Evolutionary conservation across 2,113 vertebrate genomes (phyloP).

Genomic region (Taxidea taxus): DNA sequence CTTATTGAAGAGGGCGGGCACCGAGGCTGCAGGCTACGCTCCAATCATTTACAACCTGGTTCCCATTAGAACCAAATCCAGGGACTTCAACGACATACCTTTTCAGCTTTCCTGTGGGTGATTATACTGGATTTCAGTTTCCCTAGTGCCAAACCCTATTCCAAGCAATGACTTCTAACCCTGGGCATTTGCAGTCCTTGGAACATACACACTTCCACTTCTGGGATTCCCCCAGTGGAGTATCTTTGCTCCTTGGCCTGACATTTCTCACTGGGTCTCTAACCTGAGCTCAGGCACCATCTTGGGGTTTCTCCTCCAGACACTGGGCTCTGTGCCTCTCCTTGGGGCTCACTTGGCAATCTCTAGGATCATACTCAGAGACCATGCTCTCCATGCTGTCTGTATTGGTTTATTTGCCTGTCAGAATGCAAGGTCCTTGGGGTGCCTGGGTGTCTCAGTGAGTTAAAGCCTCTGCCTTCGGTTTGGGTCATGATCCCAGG

Average conservation of each 20-base stretch:
- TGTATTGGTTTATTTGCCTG: background rate
- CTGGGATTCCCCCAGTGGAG: fast-evolving
- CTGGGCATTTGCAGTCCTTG: background rate
- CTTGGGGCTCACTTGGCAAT: background rate
- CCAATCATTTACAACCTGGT: background rate
- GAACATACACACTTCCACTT: fast-evolving
- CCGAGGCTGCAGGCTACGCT: background rate
- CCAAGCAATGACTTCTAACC: background rate
- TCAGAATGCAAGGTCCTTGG: background rate
- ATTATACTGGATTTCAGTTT: background rate
- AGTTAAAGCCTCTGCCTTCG: too few species aligned
- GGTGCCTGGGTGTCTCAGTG: too few species aligned
- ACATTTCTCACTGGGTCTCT: background rate
- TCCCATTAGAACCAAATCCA: background rate
- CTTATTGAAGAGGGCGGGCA: background rate
- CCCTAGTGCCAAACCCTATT: background rate
- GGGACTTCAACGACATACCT: background rate
- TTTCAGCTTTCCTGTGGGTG: background rate
- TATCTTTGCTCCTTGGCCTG: background rate
- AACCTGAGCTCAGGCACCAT: background rate
- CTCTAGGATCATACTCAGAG: background rate
- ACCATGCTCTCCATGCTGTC: background rate
- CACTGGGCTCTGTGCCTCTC: background rate
- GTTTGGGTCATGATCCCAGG: too few species aligned
- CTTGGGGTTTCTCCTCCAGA: background rate